Percentiles rank a stretch among this genome's conserved stretches.
Conservation (phyloP, 1,140 invertebrate species). For the Pogonus chalceus region DNA sequence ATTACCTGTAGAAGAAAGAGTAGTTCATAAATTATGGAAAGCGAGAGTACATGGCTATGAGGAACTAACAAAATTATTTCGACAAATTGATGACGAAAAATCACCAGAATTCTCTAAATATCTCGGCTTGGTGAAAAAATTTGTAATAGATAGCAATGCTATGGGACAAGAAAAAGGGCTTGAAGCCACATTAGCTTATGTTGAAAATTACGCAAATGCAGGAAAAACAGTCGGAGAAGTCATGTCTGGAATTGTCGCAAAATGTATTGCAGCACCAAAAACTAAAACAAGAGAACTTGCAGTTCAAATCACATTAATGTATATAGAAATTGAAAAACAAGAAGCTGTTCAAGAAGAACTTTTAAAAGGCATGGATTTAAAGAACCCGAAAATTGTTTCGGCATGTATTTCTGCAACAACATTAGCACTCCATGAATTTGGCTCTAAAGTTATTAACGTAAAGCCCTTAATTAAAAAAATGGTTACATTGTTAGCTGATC, state of each 20-base stretch:
- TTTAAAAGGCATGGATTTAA: constrained; percentile 86
- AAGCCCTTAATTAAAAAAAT: constrained; percentile 87
- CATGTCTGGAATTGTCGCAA: constrained; percentile 77
- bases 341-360: constrained; percentile 85
- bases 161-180: constrained; percentile 93
- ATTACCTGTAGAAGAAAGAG: constrained; percentile 81
- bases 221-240: constrained; percentile 83
- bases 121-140: constrained; percentile 86
- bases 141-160: constrained; percentile 90
- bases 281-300: constrained; percentile 87
- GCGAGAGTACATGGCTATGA: constrained; percentile 88
- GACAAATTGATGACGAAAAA: constrained; percentile 81
- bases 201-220: constrained; percentile 78
- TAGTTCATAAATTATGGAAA: constrained; percentile 92
- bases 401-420: constrained; percentile 71
- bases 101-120: constrained; percentile 89
- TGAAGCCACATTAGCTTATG: constrained; percentile 79
- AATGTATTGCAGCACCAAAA: constrained; percentile 86
- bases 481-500: constrained; percentile 71
- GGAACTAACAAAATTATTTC: constrained; percentile 82
- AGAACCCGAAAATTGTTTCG: constrained; percentile 90
- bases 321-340: constrained; percentile 91
- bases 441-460: constrained; percentile 79
- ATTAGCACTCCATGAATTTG: constrained; percentile 76
- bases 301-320: constrained; percentile 83